phyloP scores from a whole-genome alignment of 1,140 invertebrate genomes.

The Calliphora vicina region DNA sequence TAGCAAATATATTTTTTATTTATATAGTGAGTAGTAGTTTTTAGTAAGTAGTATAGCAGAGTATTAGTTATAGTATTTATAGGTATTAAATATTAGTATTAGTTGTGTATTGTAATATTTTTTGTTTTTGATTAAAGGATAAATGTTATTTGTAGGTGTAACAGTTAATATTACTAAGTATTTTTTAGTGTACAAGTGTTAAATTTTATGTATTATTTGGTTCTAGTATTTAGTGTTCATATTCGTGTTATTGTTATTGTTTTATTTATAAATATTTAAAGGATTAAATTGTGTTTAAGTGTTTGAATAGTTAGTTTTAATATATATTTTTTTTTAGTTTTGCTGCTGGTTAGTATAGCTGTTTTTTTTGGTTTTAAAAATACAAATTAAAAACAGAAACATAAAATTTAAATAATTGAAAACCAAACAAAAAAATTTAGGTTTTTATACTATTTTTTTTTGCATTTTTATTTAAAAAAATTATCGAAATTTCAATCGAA shows the following conservation, averaged over 20 bases:
- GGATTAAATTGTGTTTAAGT: not conserved
- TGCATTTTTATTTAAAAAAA: slow-evolving; percentile 31
- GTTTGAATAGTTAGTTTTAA: not conserved
- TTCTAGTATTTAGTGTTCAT: too few species aligned
- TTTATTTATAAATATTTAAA: too few species aligned
- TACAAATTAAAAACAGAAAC: not conserved
- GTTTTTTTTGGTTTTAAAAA: not conserved
- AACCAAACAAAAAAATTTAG: not conserved
- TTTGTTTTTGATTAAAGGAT: not conserved
- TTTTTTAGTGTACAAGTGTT: too few species aligned
- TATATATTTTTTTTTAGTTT: not conserved
- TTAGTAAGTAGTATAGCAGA: not conserved
- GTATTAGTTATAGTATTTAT: not conserved
- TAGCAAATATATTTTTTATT: not conserved
- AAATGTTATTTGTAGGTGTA: not conserved
- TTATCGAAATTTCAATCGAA: slow-evolving; percentile 42
- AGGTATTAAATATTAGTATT: not conserved
- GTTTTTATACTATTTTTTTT: not conserved
- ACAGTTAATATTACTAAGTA: not conserved
- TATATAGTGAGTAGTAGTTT: not conserved
- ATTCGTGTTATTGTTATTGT: too few species aligned
- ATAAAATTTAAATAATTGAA: slow-evolving; percentile 11
- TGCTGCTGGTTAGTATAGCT: slow-evolving; percentile 8
- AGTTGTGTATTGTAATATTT: not conserved
- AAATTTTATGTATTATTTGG: too few species aligned